Conservation (phyloP, 2,797 vertebrate genomes). For the Macropus fuliginosus region DNA sequence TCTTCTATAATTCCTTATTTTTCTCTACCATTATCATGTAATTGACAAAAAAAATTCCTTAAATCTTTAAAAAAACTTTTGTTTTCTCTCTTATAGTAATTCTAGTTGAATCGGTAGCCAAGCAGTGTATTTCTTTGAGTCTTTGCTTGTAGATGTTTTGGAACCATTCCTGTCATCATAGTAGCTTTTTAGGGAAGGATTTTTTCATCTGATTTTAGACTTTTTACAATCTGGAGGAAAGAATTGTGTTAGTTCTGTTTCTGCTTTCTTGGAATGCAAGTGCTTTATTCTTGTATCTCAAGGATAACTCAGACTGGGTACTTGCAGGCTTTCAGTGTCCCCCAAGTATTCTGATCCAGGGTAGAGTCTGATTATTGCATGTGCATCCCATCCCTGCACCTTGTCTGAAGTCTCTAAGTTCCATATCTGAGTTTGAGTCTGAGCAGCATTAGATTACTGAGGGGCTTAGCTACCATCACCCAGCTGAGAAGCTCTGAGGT, state of each 20-base stretch:
- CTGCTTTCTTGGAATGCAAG: neutral
- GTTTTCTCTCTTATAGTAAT: neutral
- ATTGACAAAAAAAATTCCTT: neutral
- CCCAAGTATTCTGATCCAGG: neutral
- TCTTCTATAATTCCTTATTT: neutral
- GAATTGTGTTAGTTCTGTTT: neutral
- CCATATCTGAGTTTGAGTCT: neutral
- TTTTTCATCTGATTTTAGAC: neutral
- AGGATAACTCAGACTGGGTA: neutral
- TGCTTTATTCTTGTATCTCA: neutral
- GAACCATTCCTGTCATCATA: neutral
- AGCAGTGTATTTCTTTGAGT: neutral
- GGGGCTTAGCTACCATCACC: neutral
- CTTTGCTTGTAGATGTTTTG: neutral
- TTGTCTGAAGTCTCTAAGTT: neutral
- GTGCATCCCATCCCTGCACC: no score
- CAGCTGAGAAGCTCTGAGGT: neutral
- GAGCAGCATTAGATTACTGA: neutral
- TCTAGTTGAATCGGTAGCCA: neutral
- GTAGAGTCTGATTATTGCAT: neutral
- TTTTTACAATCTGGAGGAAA: neutral
- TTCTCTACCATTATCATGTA: neutral
- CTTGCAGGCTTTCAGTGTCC: neutral
- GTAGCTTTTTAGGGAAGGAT: neutral
- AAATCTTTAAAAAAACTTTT: neutral